Base-by-base conservation (phyloP, 30 jellyfish, hydroid and myxozoan genomes). In the Sanderia malayensis region DNA sequence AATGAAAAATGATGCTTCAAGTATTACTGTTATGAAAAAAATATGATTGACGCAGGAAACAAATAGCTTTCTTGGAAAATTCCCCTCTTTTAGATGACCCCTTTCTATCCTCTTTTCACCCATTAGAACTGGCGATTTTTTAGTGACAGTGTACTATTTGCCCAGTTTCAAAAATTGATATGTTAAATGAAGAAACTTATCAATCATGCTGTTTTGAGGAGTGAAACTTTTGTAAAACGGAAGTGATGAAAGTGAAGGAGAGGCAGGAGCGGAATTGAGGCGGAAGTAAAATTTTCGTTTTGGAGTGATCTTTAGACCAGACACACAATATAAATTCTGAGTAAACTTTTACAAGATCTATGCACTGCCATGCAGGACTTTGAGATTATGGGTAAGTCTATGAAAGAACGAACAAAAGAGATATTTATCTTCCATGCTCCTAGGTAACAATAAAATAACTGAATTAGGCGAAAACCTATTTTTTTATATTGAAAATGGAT, bases 1-100 rank as follows among this genome's bases (percentile, higher is more conserved):
- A 41, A 19, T 33, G 30, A 7, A 22, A 67, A 67, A 29, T 31
- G 79, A 67, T 29, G 79, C 79, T 67, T 1, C 13, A 29, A 33
- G 79, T 67, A 67, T 33, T 33, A 2, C 68, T 31, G 64, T 34
- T 10, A 33, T 44, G 79, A 67, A 67, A 67, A 67, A n/a, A 67
- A 4, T 8, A 49, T 49, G 64, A 49, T 49, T 11, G 64, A 49
- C 27, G 24, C 24, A 4, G 8, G 64, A 19, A 49, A 49, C 2
- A 4, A 18, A 24, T 49, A 49, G 64, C 64, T 49, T 49, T 4
- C 6, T 8, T 8, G 27, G 24, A 49, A 37, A 49, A 49, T 49
- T 18, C 4, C 55, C 8, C 55, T 41, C 11, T 41, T 41, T 6
- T 41, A 41, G 55, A 41, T 41, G 55, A 41, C 55, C 55, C 55